Evolutionary conservation across 2,113 vertebrate genomes (phyloP), one percentile per base, ranked within the genome.

Genomic region (Rhinoderma darwinii): DNA sequence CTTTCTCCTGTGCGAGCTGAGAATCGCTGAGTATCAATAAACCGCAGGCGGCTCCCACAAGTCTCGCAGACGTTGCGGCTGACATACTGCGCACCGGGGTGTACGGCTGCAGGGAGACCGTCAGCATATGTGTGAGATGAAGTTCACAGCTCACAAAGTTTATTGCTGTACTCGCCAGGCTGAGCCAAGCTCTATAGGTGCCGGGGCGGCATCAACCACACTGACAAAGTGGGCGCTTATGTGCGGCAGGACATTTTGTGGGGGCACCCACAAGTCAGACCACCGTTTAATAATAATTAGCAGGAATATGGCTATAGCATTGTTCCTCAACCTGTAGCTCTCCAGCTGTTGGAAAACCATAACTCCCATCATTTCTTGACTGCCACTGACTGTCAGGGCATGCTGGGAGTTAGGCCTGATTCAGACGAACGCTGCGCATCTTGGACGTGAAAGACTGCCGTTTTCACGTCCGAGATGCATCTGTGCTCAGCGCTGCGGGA

Each of bases 21-120:
- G 51, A 56, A 59, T 39, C 32, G 77, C 51, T 54, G 50, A n/a
- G 77, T 59, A 80, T 80, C 35, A 59, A 59, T 59, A 80, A 59
- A 80, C 17, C 7, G 22, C 5, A 22, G 50, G 20, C 51, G 20
- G 39, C 22, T 59, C 51, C 32, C 30, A 27, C 76, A 22, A 44
- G 73, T 43, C 39, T 30, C 4, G 41, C 72, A 17, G 37, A 27
- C 3, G 72, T 39, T 1, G 72, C 37, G 20, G 25, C 73, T 75
- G 73, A 75, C 73, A 47, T 47, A 44, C 73, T 44, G 73, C 11
- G 73, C 73, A 44, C 73, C 15, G 41, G 73, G 73, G 73, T 41
- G 70, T 74, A 43, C 10, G 18, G 70, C 37, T 74, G 70, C 66
- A 41, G 37, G 7, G 37, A 47, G 41, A 25, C 41, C n/a, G 39